Conservation (phyloP, 2,113 vertebrate species). For the Bubo blakistoni region DNA sequence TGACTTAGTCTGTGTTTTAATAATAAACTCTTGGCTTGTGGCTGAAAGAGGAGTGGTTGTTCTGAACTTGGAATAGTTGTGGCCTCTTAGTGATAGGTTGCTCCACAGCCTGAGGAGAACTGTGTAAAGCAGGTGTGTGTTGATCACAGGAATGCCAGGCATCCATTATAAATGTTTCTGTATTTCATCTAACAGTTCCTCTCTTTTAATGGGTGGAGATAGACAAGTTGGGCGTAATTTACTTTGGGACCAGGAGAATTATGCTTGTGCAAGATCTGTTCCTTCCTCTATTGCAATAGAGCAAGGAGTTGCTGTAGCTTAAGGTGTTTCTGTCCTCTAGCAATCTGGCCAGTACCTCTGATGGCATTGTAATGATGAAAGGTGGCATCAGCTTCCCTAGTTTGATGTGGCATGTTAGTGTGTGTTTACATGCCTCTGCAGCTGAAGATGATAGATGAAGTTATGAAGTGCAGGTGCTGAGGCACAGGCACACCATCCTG, state of each 20-base stretch:
- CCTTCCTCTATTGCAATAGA: not conserved
- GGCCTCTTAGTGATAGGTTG: not conserved
- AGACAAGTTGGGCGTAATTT: not conserved
- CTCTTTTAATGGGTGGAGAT: not conserved
- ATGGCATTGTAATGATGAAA: not conserved
- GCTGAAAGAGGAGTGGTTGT: not conserved
- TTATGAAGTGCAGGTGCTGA: not conserved
- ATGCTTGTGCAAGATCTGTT: not conserved
- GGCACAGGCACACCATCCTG: accelerated
- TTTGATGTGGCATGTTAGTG: not conserved
- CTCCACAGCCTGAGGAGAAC: not conserved
- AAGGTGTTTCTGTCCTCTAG: not conserved
- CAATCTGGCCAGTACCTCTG: not conserved
- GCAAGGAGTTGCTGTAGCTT: not conserved
- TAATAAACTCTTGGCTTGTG: not conserved
- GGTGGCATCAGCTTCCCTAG: not conserved
- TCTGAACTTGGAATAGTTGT: not conserved
- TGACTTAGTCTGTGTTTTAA: not conserved
- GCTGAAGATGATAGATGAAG: not conserved
- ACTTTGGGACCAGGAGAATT: not conserved
- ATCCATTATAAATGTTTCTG: not conserved
- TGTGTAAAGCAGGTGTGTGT: not conserved
- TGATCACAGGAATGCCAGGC: not conserved
- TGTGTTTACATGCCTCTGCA: not conserved
- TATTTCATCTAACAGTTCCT: not conserved